Evolutionary conservation across 2,113 vertebrate species (phyloP).

Genomic region (Suricata suricatta): DNA sequence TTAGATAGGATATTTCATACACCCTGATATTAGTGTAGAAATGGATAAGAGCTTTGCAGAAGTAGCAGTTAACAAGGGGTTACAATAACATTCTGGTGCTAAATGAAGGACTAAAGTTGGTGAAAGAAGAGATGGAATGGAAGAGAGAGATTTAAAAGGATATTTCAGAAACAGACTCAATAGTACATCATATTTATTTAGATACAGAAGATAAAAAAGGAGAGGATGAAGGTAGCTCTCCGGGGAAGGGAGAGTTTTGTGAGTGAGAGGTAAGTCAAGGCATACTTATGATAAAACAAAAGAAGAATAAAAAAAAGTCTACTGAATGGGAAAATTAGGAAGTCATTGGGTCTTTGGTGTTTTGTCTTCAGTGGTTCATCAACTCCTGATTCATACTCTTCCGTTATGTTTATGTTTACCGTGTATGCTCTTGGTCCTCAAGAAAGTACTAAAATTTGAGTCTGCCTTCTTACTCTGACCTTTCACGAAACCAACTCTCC

Average conservation of each 20-base stretch:
- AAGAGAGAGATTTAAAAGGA: not conserved
- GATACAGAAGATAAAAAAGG: not conserved
- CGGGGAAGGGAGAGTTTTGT: not conserved
- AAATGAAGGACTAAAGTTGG: not conserved
- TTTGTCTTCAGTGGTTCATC: not conserved
- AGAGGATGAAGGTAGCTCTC: not conserved
- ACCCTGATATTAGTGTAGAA: not conserved
- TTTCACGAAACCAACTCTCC: conserved; percentile 1
- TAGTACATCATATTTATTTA: not conserved
- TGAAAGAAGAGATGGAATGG: not conserved
- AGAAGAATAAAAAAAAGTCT: not conserved
- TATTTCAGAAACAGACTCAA: not conserved
- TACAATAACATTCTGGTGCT: not conserved
- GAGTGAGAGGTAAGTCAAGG: not conserved
- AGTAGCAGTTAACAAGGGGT: not conserved
- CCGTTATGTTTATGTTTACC: not conserved
- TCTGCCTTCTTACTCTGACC: not conserved
- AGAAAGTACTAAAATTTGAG: not conserved
- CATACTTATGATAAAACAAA: not conserved
- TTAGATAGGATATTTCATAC: not conserved
- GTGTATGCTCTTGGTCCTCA: not conserved
- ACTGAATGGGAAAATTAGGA: not conserved
- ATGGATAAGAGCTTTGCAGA: not conserved
- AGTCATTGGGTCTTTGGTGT: not conserved
- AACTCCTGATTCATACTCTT: not conserved